phyloP scores from a whole-genome alignment of 2,888 invertebrate species.

The Lithophane socia region DNA sequence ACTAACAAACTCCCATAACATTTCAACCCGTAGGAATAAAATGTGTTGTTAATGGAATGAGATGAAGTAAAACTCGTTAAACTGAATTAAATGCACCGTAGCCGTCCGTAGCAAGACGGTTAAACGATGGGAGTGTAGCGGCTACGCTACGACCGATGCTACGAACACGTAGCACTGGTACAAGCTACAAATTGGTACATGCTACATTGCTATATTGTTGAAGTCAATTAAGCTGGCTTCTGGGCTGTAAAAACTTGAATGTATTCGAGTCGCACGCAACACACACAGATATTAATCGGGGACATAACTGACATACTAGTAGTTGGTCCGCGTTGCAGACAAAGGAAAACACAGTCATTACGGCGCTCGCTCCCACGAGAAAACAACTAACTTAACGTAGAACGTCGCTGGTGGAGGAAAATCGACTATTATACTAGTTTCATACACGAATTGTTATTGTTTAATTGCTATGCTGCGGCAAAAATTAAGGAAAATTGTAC shows the following conservation, averaged over 20 bases:
- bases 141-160: conserved; percentile 49
- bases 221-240: conserved; percentile 69
- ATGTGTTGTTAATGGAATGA: conserved; percentile 59
- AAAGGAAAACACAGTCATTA: conserved; percentile 79
- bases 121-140: conserved; percentile 47
- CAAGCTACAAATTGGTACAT: conserved; percentile 71
- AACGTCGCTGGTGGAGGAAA: conserved; percentile 63
- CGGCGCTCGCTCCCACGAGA: conserved; percentile 68
- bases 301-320: conserved; percentile 71
- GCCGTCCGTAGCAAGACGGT: conserved; percentile 47
- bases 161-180: conserved; percentile 67
- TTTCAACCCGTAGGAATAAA: conserved; percentile 45
- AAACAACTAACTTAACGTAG: conserved; percentile 74
- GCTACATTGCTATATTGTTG: conserved; percentile 69
- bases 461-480: conserved; percentile 46
- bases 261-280: conserved; percentile 66
- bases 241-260: conserved; percentile 65
- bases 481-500: conserved; percentile 34
- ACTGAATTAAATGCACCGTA: conserved; percentile 60
- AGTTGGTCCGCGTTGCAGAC: conserved; percentile 65
- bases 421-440: conserved; percentile 59
- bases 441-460: conserved; percentile 58
- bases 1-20: conserved; percentile 54
- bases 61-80: conserved; percentile 63
- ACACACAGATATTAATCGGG: conserved; percentile 75